Evolutionary conservation across 2,113 vertebrate species (phyloP), one percentile per base, ranked within the genome.

Genomic region (Nannobrachium achirus): DNA sequence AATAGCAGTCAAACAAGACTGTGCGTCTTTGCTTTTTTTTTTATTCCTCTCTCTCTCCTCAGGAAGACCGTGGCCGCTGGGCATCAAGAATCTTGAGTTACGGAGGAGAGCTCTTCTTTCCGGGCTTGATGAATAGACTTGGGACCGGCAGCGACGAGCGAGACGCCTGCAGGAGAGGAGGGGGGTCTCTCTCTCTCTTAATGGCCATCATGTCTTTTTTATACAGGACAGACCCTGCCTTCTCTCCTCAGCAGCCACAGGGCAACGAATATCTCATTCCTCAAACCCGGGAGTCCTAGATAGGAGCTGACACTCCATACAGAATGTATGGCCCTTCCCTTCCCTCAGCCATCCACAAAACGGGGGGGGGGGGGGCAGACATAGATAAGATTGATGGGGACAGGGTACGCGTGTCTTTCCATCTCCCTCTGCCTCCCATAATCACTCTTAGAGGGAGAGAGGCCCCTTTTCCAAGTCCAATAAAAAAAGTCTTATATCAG

Each of bases 381-480:
- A 66, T n/a, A 56, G 60, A 59, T 56, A 63, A 18, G 48, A 50
- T 52, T 66, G 38, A 67, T 73, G 61, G 14, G 7, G 1, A 33
- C n/a, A 45, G 46, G 48, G 48, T 55, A 66, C 58, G 67, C 46
- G 52, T 45, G 56, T 52, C 44, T 51, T 63, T 16, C 39, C 52
- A 60, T 51, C 16, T 4, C 42, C 14, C 9, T 60, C 65, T 52
- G 59, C 42, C 58, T 56, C 45, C 70, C 63, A 33, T 33, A 45
- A 73, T 59, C 55, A 49, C 16, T 73, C 55, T 25, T 56, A 7
- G 13, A 56, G 0, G 18, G 16, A 33, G 25, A 3, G 25, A n/a
- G 25, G 1, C 1, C 64, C 70, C 51, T 10, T 58, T 64, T 56
- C 8, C 58, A 15, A 58, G 46, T 15, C 56, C 20, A 46, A 33